Evolutionary conservation across 2,797 vertebrate species (phyloP).

Genomic region (Arctocebus calabarensis): DNA sequence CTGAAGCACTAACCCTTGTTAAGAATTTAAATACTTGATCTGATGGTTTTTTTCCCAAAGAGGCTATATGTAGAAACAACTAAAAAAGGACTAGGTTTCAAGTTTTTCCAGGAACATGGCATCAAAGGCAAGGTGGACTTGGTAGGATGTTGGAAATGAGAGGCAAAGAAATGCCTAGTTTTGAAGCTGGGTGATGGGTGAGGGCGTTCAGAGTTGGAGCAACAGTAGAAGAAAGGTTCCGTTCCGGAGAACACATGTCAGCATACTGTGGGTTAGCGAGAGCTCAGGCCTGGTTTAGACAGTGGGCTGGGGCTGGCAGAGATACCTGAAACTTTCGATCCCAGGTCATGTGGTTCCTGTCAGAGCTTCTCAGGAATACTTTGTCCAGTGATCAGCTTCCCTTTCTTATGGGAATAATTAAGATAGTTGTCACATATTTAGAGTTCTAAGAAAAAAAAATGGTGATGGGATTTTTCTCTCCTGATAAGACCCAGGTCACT

Average conservation of each 20-base stretch:
- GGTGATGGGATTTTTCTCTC: constrained; percentile 78
- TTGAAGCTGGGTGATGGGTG: neutral
- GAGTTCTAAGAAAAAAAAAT: constrained; percentile 71
- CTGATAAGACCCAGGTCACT: constrained; percentile 68
- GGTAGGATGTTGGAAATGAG: neutral
- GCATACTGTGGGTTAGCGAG: neutral
- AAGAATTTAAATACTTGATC: neutral
- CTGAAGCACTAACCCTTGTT: neutral
- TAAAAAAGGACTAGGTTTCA: neutral
- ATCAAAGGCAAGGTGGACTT: neutral
- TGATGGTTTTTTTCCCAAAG: neutral
- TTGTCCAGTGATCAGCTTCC: constrained; percentile 71
- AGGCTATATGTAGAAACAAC: neutral
- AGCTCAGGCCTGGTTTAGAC: neutral
- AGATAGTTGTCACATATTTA: constrained; percentile 66
- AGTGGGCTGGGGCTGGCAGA: neutral
- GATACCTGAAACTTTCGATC: neutral
- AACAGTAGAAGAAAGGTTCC: neutral
- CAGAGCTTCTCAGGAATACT: constrained; percentile 74
- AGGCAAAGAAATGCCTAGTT: neutral
- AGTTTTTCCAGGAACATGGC: neutral
- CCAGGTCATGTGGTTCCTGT: constrained; percentile 1
- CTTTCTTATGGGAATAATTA: constrained; percentile 76
- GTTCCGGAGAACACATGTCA: neutral
- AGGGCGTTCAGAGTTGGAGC: neutral